These are phyloP conservation scores for Anas acuta DNA, from an alignment of 2,797 vertebrate genomes.

Conservation along the genomic window DNA sequence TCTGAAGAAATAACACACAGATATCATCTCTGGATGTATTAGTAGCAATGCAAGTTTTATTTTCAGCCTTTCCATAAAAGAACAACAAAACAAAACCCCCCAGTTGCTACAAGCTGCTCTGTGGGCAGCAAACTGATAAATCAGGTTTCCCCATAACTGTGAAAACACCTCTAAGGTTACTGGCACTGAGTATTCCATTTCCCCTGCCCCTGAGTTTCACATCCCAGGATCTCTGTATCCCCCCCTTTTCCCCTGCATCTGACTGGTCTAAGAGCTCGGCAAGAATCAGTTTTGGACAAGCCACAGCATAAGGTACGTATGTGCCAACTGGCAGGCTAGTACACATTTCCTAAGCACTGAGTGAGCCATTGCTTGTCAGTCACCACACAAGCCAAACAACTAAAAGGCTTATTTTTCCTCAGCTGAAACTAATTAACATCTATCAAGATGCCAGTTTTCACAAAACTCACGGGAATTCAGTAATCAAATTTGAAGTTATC, in stretches of 20 bases:
- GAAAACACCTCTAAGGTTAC: background rate
- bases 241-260: background rate
- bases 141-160: background rate
- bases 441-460: background rate
- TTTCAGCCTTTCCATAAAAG: conserved; percentile 31
- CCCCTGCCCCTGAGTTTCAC: background rate
- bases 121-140: background rate
- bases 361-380: background rate
- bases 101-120: background rate
- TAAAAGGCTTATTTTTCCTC: background rate
- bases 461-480: background rate
- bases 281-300: background rate
- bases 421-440: conserved; percentile 16
- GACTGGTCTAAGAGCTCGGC: background rate
- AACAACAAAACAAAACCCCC: background rate
- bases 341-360: background rate
- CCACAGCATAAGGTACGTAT: fast-evolving
- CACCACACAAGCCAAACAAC: background rate
- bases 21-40: conserved; percentile 17
- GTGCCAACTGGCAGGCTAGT: conserved; percentile 41
- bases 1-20: conserved; percentile 12
- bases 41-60: background rate
- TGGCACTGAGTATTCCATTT: background rate
- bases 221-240: background rate
- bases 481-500: background rate